Conservation (phyloP, 92 coral and sea anemone genomes). For the Epizoanthus ramosus region DNA sequence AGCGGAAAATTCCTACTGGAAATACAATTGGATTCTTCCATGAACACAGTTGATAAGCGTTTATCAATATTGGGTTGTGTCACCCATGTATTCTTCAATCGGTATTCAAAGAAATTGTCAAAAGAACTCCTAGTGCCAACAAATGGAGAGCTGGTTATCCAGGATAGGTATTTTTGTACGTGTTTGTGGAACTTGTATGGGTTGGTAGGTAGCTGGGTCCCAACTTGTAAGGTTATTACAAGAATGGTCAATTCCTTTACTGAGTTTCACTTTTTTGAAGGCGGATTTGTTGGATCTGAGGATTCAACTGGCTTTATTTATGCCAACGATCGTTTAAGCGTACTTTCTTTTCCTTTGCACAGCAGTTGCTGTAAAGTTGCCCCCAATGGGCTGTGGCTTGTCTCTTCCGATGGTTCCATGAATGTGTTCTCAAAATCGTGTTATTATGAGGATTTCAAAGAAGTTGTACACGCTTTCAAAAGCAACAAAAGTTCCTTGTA, state of each 20-base stretch:
- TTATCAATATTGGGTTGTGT: neutral
- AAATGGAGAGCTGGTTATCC: constrained; percentile 1
- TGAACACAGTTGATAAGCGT: neutral
- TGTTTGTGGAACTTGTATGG: neutral
- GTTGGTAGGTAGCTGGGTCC: too few species aligned
- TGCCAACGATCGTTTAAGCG: neutral
- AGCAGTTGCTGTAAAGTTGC: neutral
- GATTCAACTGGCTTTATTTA: neutral
- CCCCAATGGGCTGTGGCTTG: neutral
- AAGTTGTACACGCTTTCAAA: neutral
- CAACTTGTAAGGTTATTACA: too few species aligned
- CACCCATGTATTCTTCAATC: neutral
- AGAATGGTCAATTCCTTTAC: neutral
- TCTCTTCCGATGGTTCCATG: neutral
- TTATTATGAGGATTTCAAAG: neutral
- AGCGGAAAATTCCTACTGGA: neutral
- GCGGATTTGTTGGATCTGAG: neutral
- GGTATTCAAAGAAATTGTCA: neutral
- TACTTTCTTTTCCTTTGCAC: neutral
- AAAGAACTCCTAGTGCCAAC: neutral
- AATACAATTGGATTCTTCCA: neutral
- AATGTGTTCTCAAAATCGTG: neutral
- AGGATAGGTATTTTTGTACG: neutral
- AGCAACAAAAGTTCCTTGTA: neutral
- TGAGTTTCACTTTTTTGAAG: neutral